Evolutionary conservation across 2,888 invertebrate genomes (phyloP).

Genomic region (Xanthia togata): DNA sequence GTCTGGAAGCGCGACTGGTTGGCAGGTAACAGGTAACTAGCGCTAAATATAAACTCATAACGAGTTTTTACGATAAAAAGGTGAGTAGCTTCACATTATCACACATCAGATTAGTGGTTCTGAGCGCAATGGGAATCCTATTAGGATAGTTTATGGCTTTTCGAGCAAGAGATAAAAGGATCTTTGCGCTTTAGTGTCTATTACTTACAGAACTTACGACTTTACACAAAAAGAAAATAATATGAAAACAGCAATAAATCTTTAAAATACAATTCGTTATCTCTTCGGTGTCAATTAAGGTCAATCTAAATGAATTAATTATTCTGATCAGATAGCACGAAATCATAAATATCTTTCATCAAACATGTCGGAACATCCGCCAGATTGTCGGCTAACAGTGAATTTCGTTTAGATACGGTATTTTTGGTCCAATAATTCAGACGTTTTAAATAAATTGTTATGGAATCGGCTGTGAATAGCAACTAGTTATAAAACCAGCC

Average conservation of each 20-base stretch:
- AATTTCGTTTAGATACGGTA: constrained; percentile 61
- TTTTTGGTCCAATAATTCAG: constrained; percentile 55
- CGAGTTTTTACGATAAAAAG: constrained; percentile 67
- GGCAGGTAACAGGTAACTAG: constrained; percentile 74
- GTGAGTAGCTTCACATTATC: constrained; percentile 53
- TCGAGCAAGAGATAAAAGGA: background rate
- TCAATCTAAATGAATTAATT: constrained; percentile 29
- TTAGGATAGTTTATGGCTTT: constrained; percentile 39
- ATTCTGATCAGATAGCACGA: constrained; percentile 49
- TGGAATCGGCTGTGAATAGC: constrained; percentile 59
- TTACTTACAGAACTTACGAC: background rate
- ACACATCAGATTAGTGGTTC: constrained; percentile 49
- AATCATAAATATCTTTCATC: constrained; percentile 48
- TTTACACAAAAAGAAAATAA: constrained; percentile 1
- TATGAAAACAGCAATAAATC: constrained; percentile 13
- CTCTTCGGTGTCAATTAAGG: constrained; percentile 25
- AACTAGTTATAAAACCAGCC: constrained; percentile 64
- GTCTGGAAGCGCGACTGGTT: constrained; percentile 75
- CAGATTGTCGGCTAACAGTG: constrained; percentile 58
- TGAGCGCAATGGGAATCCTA: constrained; percentile 34
- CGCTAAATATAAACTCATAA: constrained; percentile 78
- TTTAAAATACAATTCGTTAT: constrained; percentile 3
- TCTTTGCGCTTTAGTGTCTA: background rate
- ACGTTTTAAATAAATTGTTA: constrained; percentile 53
- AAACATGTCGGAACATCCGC: constrained; percentile 35